These are phyloP conservation scores for Incurvaria masculella DNA, from an alignment of 2,888 invertebrate genomes.

Conservation along the genomic window DNA sequence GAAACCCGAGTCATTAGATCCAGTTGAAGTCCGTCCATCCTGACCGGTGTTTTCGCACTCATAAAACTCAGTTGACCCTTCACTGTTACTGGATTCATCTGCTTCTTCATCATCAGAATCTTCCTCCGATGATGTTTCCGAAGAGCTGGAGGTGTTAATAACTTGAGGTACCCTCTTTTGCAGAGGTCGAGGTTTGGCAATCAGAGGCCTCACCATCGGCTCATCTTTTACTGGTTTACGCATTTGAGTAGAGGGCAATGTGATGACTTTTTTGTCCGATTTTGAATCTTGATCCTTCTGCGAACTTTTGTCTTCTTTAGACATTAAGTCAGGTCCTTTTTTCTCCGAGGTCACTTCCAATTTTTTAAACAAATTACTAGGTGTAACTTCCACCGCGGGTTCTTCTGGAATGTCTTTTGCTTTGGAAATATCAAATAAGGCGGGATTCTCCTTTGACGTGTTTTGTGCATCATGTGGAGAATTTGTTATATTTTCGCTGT, in stretches of 20 bases:
- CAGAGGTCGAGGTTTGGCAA: slow-evolving; percentile 61
- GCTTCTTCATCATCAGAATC: slow-evolving; percentile 32
- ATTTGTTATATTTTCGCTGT: no score
- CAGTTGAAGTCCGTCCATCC: slow-evolving; percentile 65
- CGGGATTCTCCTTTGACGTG: no score
- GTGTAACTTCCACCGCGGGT: no score
- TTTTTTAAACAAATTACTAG: no score
- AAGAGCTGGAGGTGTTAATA: slow-evolving; percentile 38
- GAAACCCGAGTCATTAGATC: slow-evolving; percentile 83
- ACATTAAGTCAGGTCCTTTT: no score
- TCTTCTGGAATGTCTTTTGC: slow-evolving; percentile 6
- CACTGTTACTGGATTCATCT: slow-evolving; percentile 42
- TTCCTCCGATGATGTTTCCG: slow-evolving; percentile 44
- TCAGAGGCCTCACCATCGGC: slow-evolving; percentile 51
- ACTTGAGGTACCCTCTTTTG: slow-evolving; percentile 50
- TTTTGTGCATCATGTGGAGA: no score
- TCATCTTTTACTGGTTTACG: slow-evolving; percentile 48
- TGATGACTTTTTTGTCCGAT: slow-evolving; percentile 16
- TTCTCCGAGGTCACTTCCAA: no score
- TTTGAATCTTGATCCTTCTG: slow-evolving; percentile 17
- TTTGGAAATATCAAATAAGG: slow-evolving; percentile 4
- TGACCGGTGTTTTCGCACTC: slow-evolving; percentile 47
- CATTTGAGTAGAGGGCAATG: slow-evolving; percentile 16
- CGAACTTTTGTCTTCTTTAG: slow-evolving; percentile 9
- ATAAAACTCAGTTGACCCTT: slow-evolving; percentile 40